Base-by-base conservation (phyloP, 2,888 invertebrate genomes). In the Tetropium fuscum region DNA sequence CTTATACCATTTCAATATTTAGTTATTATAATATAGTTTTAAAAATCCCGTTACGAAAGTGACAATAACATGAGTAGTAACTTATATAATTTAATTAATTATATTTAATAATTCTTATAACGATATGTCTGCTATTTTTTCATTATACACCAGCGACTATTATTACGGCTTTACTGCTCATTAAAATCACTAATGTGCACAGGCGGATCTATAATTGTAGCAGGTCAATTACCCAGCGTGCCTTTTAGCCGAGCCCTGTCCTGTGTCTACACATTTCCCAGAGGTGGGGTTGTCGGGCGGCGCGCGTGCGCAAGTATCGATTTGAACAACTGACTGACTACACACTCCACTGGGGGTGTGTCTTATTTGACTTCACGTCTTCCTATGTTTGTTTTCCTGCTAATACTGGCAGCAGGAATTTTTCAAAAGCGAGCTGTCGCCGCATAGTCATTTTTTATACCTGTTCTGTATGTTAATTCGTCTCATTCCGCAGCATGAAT, bases 301-400 rank as follows among this genome's bases (percentile, higher is more conserved):
- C 34, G 49, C 66, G 71, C 71, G 53, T 60, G 69, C 68, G 73
- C 66, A 51, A 66, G 62, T 70, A 73, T 74, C 72, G 75, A 74
- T 76, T 73, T 68, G 62, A 63, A 61, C 67, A 64, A 70, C 67
- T 66, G 71, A 74, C 69, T 34, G 34, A 15, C 34, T 34, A 11
- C 70, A 68, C 68, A 67, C 64, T 64, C 63, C 58, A 63, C 41
- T 41, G 38, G 56, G 70, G 65, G 66, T 73, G 69, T 71, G 72
- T 72, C 71, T 64, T 69, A 72, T 71, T 74, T 67, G 60, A 62
- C 62, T 66, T 59, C 59, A 64, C 66, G 68, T 68, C 61, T 62
- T 59, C 58, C 22, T 55, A 49, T 49, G 51, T 55, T 47, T 53
- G 58, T 54, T 54, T 53, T 53, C 58, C 38, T 38, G 27, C 34